Base-by-base conservation (phyloP, 2,888 invertebrate genomes). In the Rhimphoctona megacephalus region DNA sequence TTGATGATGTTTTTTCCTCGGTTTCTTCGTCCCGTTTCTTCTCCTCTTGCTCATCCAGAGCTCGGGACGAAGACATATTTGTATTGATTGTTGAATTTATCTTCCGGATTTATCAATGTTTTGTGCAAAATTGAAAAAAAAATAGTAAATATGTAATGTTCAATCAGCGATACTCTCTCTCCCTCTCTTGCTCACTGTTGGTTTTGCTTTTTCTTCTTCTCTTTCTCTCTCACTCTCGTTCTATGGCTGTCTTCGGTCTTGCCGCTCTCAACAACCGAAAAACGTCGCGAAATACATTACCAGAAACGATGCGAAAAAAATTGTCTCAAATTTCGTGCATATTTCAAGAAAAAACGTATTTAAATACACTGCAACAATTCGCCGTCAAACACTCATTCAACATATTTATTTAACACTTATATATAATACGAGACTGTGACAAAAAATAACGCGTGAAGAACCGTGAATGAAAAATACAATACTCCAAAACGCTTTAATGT, bases 51-150 rank as follows among this genome's bases (percentile, higher is more conserved):
- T 79, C 46, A 52, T 82, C 70, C 54, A 61, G 46, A 66, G 49
- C 70, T 64, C 79, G 67, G 81, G 85, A 57, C 76, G 87, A 87
- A 72, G 87, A 85, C 87, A 87, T 87, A 39, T 61, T 76, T 36
- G 30, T 57, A 39, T 43, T 17, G 49, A 49, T 25, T 30, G 25
- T 57, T 72, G 14, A 30, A 39, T 82, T 43, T 67, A 49, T 80
- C 49, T 49, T 57, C 52, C 73, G 39, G 19, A 39, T 25, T 30
- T 22, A 22, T 39, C 22, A 54, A 67, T 54, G 39, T 52, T 52
- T 78, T 39, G 46, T 49, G 25, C 3, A 22, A 6, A 25, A 11
- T 54, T 33, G 49, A n/a, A 22, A 30, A 22, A 30, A 39, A 36
- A 30, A 22, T 49, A 43, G 19, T 8, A 11, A 76, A 57, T 19